These are phyloP conservation scores for Plagodis dolabraria DNA, from an alignment of 2,888 invertebrate genomes.

Conservation along the genomic window DNA sequence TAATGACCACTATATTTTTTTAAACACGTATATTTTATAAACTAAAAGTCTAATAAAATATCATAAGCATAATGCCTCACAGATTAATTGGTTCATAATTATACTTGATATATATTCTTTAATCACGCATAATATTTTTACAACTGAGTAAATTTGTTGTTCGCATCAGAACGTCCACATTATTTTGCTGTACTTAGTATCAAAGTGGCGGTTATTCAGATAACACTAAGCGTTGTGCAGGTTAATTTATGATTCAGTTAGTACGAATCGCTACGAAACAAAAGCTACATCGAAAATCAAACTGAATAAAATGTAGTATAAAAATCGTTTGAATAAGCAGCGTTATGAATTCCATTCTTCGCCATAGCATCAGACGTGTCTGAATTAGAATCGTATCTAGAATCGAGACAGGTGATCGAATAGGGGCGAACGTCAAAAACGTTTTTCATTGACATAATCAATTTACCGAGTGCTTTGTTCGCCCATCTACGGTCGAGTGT, in stretches of 20 bases:
- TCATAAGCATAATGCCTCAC: too few species aligned
- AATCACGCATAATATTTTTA: too few species aligned
- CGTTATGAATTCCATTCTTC: conserved; percentile 33
- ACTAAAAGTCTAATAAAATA: too few species aligned
- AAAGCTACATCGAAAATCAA: conserved; percentile 21
- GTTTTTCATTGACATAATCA: conserved; percentile 77
- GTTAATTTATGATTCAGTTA: conserved; percentile 12
- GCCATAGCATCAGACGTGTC: conserved; percentile 32
- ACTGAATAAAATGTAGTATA: not conserved
- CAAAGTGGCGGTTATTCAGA: too few species aligned
- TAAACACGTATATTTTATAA: too few species aligned
- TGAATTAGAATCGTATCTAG: conserved; percentile 51
- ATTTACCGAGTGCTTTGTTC: conserved; percentile 81
- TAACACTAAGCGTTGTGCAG: not conserved
- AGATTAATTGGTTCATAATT: too few species aligned
- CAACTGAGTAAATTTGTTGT: too few species aligned
- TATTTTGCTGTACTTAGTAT: too few species aligned
- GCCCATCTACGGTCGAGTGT: conserved; percentile 78
- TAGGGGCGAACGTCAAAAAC: conserved; percentile 66
- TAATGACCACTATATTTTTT: too few species aligned
- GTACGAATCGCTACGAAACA: conserved; percentile 13
- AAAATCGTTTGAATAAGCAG: conserved; percentile 28
- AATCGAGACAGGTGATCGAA: conserved; percentile 69
- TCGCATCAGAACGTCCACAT: too few species aligned
- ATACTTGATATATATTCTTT: too few species aligned